Evolutionary conservation across 2,113 vertebrate species (phyloP), one percentile per base, ranked within the genome.

Genomic region (Vulpes lagopus): DNA sequence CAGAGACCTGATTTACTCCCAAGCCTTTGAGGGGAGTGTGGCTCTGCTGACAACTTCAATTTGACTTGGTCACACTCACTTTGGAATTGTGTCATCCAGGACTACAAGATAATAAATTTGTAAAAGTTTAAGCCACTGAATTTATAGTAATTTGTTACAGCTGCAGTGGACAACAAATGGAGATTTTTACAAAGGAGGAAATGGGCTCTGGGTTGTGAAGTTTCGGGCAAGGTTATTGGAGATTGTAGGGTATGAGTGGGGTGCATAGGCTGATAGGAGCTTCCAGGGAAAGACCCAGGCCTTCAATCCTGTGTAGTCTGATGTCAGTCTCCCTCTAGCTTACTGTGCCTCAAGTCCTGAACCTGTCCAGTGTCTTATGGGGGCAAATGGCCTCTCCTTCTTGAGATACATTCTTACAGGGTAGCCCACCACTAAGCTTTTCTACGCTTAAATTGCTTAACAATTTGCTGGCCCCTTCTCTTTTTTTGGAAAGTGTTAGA

Each of bases 201-300:
- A 20, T 27, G 79, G 51, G 23, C 17, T 51, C 22, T 91, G 87
- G 76, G 23, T 16, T 22, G 12, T 27, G 15, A 19, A 14, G 30
- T 62, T 78, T 17, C 38, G 91, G 62, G 53, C 30, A 30, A 53
- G 55, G 12, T 73, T 51, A 20, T 22, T 5, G 3, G 38, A 57
- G 53, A 35, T 69, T 79, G 1, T 51, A 25, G 64, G 23, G 4
- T 6, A 22, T 11, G 8, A 27, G 22, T 38, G 32, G 43, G 8
- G 10, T 12, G 27, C 35, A 32, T 5, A 43, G 14, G 49, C 17
- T 49, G 59, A 4, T 12, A 22, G 43, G 43, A 27, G 62, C 16
- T 30, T 16, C 64, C 0, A 0, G 73, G 49, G 2, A 35, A 0
- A 51, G n/a, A 64, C 3, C 7, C 0, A 38, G 19, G 5, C 23